Base-by-base conservation (phyloP, 2,113 vertebrate species). In the Thalassoma bifasciatum region DNA sequence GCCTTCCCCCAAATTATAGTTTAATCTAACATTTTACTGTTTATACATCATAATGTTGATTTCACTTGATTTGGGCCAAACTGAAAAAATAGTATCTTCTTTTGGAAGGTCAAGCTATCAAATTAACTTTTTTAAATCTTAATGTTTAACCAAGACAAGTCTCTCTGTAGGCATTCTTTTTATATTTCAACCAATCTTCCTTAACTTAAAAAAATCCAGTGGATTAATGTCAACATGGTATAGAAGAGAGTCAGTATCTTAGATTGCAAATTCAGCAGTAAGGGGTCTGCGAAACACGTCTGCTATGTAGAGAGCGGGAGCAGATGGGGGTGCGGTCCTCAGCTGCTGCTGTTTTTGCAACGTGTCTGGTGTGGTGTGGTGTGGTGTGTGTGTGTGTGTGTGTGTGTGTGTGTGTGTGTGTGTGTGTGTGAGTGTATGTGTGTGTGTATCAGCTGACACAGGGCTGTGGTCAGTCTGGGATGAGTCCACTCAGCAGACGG, bases 401-500 rank as follows among this genome's bases (percentile, higher is more conserved):
- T 81, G 53, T 66, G 51, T 77, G 54, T 65, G 60, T 84, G 21
- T 52, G 61, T 46, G 57, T 69, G n/a, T n/a, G n/a, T n/a, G n/a
- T 64, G 49, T 79, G 52, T 77, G 58, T 65, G 52, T 79, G 58
- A 62, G 67, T 69, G 64, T 81, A 50, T 66, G 51, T 77, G 54
- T 65, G 60, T 84, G 21, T 52, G 61, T 46, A 57, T 69, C 86
- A 86, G 84, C 84, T 92, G 87, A 83, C 68, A 58, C 23, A 72
- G 63, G 75, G 51, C 34, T 82, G 75, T 83, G 82, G 66, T 82
- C 72, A 84, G 64, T 56, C 75, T 66, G 0, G 46, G 57, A 82
- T 83, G 81, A 82, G 81, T 83, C 62, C 74, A 86, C 63, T 91
- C 86, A 88, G 86, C 84, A 89, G 80, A 79, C 40, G 13, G 79